Base-by-base conservation (phyloP, 2,888 invertebrate genomes). In the Cryptops parisi region DNA sequence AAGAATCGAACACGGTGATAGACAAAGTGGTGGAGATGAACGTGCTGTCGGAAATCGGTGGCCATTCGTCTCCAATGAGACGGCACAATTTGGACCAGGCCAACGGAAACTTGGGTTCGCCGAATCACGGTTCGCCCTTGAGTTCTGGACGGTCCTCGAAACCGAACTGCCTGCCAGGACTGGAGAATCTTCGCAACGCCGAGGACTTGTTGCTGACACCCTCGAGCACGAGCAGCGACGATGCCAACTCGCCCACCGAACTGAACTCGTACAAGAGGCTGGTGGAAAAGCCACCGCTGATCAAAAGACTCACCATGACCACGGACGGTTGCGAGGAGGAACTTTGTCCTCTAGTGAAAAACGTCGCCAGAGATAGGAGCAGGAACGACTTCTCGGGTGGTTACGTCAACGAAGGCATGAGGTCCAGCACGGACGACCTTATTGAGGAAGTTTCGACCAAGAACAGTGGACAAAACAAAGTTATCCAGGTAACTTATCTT, bases 161-260 rank as follows among this genome's bases (percentile, higher is more conserved):
- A 46, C 54, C 60, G 74, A 74, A 53, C 69, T 76, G 63, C 79
- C 41, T 51, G 12, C 51, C 51, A 12, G 51, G 51, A n/a, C 26
- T 51, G 26, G 49, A 49, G 49, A 49, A 49, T 49, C 21, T 40
- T 21, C 33, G 49, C 12, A 49, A 49, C 23, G 54, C 25, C 33
- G 46, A 19, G 55, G 57, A 56, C 54, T 54, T 24, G 45, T 55
- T 38, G 54, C 54, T 45, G 57, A 56, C 53, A 5, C 56, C 56
- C 2, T 56, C 56, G 9, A 56, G 54, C 33, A 43, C 52, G 21
- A 54, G 54, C 33, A 86, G 85, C 61, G 86, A 87, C 68, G 87
- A 87, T 72, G 84, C 85, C 65, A 84, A 83, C 71, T 87, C 87
- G 9, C 87, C 87, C 46, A 84, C 85, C 49, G 87, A 87, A 73